Percentiles rank a stretch among this genome's conserved stretches.
phyloP scores from a whole-genome alignment of 2,888 invertebrate genomes.

The Lampropteryx suffumata region DNA sequence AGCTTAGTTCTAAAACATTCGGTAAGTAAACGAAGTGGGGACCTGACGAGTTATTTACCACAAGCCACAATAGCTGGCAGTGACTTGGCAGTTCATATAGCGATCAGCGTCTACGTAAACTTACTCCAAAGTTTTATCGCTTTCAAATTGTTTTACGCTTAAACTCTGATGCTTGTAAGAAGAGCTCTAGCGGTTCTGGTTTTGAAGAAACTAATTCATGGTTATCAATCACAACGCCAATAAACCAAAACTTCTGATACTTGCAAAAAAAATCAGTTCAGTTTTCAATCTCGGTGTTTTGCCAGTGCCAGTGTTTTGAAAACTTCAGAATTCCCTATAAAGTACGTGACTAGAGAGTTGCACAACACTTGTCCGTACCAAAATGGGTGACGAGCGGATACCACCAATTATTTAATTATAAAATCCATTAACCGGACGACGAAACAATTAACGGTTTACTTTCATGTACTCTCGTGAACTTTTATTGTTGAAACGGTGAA shows the following conservation, averaged over 20 bases:
- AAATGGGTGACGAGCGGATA: slow-evolving; percentile 46
- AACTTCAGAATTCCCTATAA: slow-evolving; percentile 2
- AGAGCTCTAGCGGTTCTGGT: background rate
- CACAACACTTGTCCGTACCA: slow-evolving; percentile 13
- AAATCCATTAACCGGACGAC: slow-evolving; percentile 44
- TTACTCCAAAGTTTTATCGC: slow-evolving; percentile 19
- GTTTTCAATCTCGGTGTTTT: too few species aligned
- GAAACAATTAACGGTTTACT: slow-evolving; percentile 39
- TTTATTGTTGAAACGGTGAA: slow-evolving; percentile 31
- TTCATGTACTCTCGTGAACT: slow-evolving; percentile 38
- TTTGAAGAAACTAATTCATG: background rate
- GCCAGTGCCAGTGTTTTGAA: too few species aligned
- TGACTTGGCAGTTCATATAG: slow-evolving; percentile 20
- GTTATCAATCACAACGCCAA: too few species aligned
- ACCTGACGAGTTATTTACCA: slow-evolving; percentile 10
- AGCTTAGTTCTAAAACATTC: background rate
- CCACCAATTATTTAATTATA: slow-evolving; percentile 68
- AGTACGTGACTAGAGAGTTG: slow-evolving; percentile 1
- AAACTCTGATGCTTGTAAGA: background rate
- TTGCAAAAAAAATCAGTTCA: too few species aligned
- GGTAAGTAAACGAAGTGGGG: background rate
- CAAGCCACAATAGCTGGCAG: slow-evolving; percentile 14
- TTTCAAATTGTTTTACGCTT: slow-evolving; percentile 24
- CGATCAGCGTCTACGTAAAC: slow-evolving; percentile 18
- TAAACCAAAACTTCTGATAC: too few species aligned